These are phyloP conservation scores for Myathropa florea DNA, from an alignment of 2,888 invertebrate genomes.

Conservation along the genomic window DNA sequence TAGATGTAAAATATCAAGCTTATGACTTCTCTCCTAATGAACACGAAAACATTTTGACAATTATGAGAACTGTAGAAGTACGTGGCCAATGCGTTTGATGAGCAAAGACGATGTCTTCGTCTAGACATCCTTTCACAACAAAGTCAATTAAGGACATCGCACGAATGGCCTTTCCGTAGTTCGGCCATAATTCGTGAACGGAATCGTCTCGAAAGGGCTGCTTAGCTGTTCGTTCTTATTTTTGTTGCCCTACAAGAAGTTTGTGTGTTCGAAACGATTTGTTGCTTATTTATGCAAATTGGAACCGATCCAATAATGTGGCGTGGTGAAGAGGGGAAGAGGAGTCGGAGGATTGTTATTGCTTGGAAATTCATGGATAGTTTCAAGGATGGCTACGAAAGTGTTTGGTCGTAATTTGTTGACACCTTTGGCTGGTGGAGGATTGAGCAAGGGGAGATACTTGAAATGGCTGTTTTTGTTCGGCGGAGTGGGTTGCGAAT, in stretches of 20 bases:
- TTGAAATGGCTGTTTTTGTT: background rate
- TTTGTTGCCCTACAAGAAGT: background rate
- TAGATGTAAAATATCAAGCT: background rate
- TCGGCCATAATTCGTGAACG: background rate
- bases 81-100: background rate
- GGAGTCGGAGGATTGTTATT: background rate
- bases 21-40: background rate
- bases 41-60: background rate
- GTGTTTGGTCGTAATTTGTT: background rate
- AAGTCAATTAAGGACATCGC: background rate
- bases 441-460: background rate
- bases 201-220: background rate
- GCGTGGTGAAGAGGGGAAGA: background rate
- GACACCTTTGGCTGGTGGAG: background rate
- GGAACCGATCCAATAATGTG: background rate
- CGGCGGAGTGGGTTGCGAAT: background rate
- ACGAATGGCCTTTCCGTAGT: background rate
- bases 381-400: background rate
- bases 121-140: background rate
- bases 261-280: constrained; percentile 3
- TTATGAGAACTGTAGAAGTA: background rate
- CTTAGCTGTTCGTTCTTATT: too few species aligned
- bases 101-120: background rate
- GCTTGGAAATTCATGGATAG: background rate
- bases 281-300: constrained; percentile 37